Base-by-base conservation (phyloP, 2,888 invertebrate genomes). In the Tipula lateralis region DNA sequence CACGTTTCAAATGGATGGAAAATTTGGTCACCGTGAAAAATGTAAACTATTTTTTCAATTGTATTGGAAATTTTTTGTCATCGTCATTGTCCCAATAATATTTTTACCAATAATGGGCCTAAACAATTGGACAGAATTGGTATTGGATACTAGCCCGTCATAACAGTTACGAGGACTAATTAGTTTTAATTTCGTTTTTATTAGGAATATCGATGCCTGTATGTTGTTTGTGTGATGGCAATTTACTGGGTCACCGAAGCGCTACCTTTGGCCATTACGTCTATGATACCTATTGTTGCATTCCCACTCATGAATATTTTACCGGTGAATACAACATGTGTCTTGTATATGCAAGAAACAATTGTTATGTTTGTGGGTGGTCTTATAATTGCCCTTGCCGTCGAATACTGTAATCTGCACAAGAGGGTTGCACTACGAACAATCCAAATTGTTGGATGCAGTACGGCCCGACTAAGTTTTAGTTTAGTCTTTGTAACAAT, bases 351-450 rank as follows among this genome's bases (percentile, higher is more conserved):
- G 87, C 95, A 95, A 89, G 94, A 94, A 87, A 95, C 96, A 0
- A 94, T 95, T 87, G 95, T 96, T 92, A 96, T 96, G 96, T 96
- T 96, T 88, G 93, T 96, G 90, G 97, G 97, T 0, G 97, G 97
- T 19, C 92, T 98, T 86, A 95, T 97, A 89, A 95, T 97, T 85
- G 98, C 97, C 0, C 94, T 97, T 0, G 96, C 96, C 0, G 95
- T 98, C 0, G 97, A 98, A 90, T 94, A 96, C 89, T 96, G 96
- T 87, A 96, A 96, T 89, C 91, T 98, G 29, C 97, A 98, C 87
- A 95, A 95, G 89, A 92, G 98, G 86, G 94, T 97, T 0, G 97
- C 97, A 0, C 89, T 98, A 85, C 93, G 95, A 89, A 95, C 96
- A 2, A 95, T 97, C 84, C 94, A 94, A 87, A 92, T 94, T 29